Evolutionary conservation across 2,797 vertebrate genomes (phyloP), one percentile per base, ranked within the genome.

Genomic region (Moxostoma hubbsi): DNA sequence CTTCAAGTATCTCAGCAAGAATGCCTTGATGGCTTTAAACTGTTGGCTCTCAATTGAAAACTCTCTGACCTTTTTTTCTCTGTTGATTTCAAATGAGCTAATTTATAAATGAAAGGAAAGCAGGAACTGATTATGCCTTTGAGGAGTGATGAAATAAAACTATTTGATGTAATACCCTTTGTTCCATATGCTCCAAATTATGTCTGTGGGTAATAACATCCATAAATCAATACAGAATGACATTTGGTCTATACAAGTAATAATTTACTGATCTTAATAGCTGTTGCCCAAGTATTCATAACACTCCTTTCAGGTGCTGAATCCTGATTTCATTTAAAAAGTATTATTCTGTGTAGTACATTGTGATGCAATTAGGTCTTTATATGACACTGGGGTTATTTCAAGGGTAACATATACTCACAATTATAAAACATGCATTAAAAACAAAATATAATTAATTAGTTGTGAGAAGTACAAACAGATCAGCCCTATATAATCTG

Each of bases 161-260:
- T 15, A 16, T 43, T 67, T 59, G 51, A 68, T 59, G 46, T 68
- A 59, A 59, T 58, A 15, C 5, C 1, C 24, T 77, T 46, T 66
- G n/a, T 62, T 24, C 73, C 68, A 81, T 62, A 67, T 81, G 80
- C 54, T 82, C 12, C 43, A 61, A 12, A 77, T 77, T 66, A 77
- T 5, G 24, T 47, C 46, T 47, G 36, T 67, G 74, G 58, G 59
- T 65, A 61, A 59, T 24, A 65, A 73, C 66, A 72, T 61, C 54
- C 73, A 81, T 54, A 11, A 73, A 63, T 67, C 55, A 54, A 67
- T 82, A 46, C 70, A 7, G 15, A 59, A 77, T 82, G 69, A 43
- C 9, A 71, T 50, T 51, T 46, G 18, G 54, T 59, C 49, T 72
- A 36, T 36, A 65, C 12, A 68, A 77, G 77, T 82, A 68, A 77